phyloP scores from a whole-genome alignment of 35 echinoderm and acorn worm genomes.

The Strongylocentrotus purpuratus region DNA sequence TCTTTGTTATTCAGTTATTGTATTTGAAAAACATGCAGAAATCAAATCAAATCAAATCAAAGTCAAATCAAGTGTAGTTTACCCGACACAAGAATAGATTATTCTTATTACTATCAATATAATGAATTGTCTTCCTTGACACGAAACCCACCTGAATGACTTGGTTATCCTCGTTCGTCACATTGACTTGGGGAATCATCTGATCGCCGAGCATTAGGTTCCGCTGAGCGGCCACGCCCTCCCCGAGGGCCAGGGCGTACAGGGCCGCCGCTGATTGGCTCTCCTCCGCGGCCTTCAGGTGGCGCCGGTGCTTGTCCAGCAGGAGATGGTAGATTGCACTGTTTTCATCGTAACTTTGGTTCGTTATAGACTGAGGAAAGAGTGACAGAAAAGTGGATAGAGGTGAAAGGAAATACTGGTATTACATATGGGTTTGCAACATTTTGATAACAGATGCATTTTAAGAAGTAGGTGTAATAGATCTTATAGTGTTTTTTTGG shows the following conservation, averaged over 20 bases:
- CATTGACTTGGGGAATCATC: conserved; percentile 81
- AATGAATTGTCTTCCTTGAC: no score
- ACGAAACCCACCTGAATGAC: conserved; percentile 57
- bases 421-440: no score
- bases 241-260: conserved; percentile 48
- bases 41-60: no score
- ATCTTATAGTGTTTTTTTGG: no score
- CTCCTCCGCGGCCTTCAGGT: conserved; percentile 36
- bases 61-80: no score
- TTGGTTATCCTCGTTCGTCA: conserved; percentile 71
- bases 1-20: no score
- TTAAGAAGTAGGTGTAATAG: no score
- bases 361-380: conserved; percentile 78
- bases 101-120: no score
- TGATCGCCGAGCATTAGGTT: conserved; percentile 49
- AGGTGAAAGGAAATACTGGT: no score
- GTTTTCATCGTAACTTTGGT: conserved; percentile 85
- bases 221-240: conserved; percentile 47
- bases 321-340: conserved; percentile 99
- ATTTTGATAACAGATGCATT: no score
- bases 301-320: conserved; percentile 78
- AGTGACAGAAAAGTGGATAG: neutral
- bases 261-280: conserved; percentile 38
- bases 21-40: no score
- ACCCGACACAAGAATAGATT: no score